Conservation (phyloP, 2,888 invertebrate species). For the Halictus quadricinctus region DNA sequence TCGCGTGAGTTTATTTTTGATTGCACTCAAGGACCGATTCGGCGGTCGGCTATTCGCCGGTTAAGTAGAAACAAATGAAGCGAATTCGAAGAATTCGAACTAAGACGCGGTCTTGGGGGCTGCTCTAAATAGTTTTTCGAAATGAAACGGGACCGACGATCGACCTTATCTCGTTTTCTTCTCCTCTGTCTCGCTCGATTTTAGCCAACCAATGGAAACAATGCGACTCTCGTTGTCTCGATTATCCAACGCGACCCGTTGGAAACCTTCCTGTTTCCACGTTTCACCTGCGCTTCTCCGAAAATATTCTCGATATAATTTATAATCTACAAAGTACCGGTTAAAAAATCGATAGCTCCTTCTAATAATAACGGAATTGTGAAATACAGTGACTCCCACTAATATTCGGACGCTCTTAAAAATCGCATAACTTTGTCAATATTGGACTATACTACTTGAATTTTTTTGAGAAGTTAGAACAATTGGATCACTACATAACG, state of each 20-base stretch:
- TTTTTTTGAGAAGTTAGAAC: too few relatives aligned
- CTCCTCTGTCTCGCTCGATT: constrained; percentile 32
- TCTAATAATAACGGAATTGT: too few relatives aligned
- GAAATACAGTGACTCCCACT: too few relatives aligned
- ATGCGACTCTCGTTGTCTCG: neutral
- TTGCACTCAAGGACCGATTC: constrained; percentile 51
- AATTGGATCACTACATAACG: too few relatives aligned
- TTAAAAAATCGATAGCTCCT: too few relatives aligned
- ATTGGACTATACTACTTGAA: too few relatives aligned
- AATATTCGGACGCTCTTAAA: too few relatives aligned
- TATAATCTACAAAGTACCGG: too few relatives aligned
- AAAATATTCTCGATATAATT: too few relatives aligned
- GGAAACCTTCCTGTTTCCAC: neutral
- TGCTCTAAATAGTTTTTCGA: constrained; percentile 59
- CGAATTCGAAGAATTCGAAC: constrained; percentile 57
- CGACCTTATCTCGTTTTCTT: constrained; percentile 20
- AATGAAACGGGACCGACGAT: constrained; percentile 42
- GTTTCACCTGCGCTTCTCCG: neutral
- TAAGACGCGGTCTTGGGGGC: constrained; percentile 39
- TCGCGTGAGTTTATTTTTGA: constrained; percentile 61
- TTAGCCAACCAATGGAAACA: constrained; percentile 14
- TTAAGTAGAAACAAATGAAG: constrained; percentile 63
- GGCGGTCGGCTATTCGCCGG: constrained; percentile 45
- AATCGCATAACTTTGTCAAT: too few relatives aligned
- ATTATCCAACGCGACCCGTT: constrained; percentile 11